Evolutionary conservation across 2,797 vertebrate species (phyloP).

Genomic region (Yasuhikotakia modesta): DNA sequence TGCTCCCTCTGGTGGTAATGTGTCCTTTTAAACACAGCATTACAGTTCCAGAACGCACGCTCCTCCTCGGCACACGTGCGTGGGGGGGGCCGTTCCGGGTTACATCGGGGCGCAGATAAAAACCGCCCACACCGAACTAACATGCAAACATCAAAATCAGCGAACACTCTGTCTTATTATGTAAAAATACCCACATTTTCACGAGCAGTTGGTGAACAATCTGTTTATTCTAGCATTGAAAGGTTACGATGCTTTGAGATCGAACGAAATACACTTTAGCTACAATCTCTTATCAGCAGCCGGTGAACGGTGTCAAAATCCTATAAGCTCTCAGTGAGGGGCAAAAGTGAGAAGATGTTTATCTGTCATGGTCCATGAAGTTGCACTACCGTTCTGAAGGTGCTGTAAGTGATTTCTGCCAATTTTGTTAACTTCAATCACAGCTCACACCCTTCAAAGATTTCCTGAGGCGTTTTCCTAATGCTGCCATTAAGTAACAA

Average conservation of each 20-base stretch:
- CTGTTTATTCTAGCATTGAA: constrained; percentile 44
- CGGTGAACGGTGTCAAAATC: constrained; percentile 47
- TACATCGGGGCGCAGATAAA: constrained; percentile 68
- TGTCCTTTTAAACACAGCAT: constrained; percentile 79
- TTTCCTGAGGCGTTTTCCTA: no score
- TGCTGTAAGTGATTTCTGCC: background rate
- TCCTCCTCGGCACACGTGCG: constrained; percentile 65
- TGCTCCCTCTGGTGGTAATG: constrained; percentile 86
- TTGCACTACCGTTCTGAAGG: constrained; percentile 29
- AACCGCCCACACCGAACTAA: constrained; percentile 48
- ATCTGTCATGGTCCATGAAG: constrained; percentile 26
- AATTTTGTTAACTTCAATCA: background rate
- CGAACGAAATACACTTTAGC: constrained; percentile 69
- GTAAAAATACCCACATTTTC: constrained; percentile 27
- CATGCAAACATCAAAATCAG: constrained; percentile 45
- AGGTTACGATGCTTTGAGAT: constrained; percentile 63
- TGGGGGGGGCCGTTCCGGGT: constrained; percentile 59
- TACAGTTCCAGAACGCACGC: constrained; percentile 54
- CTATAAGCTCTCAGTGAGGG: constrained; percentile 50
- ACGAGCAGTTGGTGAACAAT: constrained; percentile 40
- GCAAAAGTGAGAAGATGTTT: constrained; percentile 9
- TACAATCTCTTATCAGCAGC: constrained; percentile 61
- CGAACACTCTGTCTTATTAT: constrained; percentile 8
- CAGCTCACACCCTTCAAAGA: background rate
- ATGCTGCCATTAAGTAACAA: no score